These are phyloP conservation scores for Lasius platythorax DNA, from an alignment of 2,888 invertebrate genomes.

Conservation along the genomic window DNA sequence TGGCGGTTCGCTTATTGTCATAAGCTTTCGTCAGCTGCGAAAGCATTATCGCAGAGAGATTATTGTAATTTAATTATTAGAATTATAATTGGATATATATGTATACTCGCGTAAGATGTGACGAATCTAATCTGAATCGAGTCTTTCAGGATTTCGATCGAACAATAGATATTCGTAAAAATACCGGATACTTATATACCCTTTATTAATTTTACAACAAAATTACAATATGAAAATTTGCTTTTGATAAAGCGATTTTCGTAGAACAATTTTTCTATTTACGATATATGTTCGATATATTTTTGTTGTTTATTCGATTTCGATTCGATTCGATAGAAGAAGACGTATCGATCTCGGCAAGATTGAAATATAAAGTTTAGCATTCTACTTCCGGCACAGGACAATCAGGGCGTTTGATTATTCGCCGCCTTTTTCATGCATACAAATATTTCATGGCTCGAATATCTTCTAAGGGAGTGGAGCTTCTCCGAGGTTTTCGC, in stretches of 20 bases:
- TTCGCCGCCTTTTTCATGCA: slow-evolving; percentile 27
- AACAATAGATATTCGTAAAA: background rate
- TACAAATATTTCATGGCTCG: slow-evolving; percentile 37
- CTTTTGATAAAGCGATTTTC: background rate
- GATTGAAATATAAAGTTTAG: slow-evolving; percentile 30
- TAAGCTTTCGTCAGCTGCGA: background rate
- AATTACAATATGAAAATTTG: slow-evolving; percentile 4
- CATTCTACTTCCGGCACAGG: slow-evolving; percentile 14
- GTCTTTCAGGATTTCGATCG: background rate
- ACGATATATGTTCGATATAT: background rate
- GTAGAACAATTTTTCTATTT: background rate
- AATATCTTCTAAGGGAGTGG: background rate
- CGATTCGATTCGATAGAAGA: background rate
- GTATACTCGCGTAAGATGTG: background rate
- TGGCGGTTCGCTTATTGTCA: background rate
- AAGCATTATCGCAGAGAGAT: background rate
- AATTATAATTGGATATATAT: background rate
- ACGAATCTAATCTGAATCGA: background rate
- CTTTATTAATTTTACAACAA: background rate
- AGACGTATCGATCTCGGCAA: background rate
- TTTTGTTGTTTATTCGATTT: background rate
- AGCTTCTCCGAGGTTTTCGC: slow-evolving; percentile 1
- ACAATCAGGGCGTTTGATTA: slow-evolving; percentile 14
- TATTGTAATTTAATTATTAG: background rate
- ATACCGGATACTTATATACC: background rate